Base-by-base conservation (phyloP, 2,797 vertebrate species). In the Pipistrellus kuhlii region DNA sequence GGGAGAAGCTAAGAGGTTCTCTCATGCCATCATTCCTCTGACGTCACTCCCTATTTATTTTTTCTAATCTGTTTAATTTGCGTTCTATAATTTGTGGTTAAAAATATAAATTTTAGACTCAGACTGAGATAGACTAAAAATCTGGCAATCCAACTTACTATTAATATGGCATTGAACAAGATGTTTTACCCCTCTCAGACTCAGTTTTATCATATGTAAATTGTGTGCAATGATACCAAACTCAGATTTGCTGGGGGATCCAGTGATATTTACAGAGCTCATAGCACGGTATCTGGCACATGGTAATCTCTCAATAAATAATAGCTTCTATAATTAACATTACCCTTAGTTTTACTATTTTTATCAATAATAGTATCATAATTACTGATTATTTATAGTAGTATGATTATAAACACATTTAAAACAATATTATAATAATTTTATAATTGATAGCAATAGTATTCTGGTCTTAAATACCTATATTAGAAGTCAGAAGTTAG, bases 121-220 rank as follows among this genome's bases (percentile, higher is more conserved):
- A 84, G 6, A 85, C 13, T 83, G 68, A 90, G 46, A 27, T 48
- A 46, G 62, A 41, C 14, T 75, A 10, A 93, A 86, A 73, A 71
- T 66, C 44, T 38, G 27, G 12, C 68, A 80, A 44, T 57, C 35
- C 46, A 13, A 51, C 23, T 44, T 71, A 69, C 64, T 91, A 59
- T 46, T 53, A 82, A 73, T 55, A 88, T 69, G 44, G 84, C 8
- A 32, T 84, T 71, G 46, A 76, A 14, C 0, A 0, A 1, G 13
- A 12, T 18, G 25, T 25, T 55, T n/a, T 53, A 76, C 15, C 20
- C 18, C 44, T 35, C 12, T 38, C 20, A 76, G 14, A 9, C 15
- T 90, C 17, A 38, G 25, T 59, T 91, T 96, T 85, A 71, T 71
- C 73, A 55, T 62, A 18, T 55, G 13, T 59, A 71, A 95, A 94